phyloP scores from a whole-genome alignment of 2,888 invertebrate species.

The Mermis nigrescens region DNA sequence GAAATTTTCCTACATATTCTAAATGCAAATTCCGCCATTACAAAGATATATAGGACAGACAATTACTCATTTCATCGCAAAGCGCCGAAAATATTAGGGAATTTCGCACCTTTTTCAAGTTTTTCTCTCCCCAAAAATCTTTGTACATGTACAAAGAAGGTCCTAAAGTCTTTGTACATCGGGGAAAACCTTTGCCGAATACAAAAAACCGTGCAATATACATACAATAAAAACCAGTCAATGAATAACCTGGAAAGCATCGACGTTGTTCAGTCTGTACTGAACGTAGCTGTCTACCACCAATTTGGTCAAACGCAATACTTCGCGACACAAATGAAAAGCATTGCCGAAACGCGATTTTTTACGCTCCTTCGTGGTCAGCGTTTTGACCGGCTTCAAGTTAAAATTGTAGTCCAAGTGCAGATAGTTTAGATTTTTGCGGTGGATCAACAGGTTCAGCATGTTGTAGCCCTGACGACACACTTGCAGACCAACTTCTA shows the following conservation, averaged over 20 bases:
- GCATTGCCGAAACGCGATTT: constrained; percentile 63
- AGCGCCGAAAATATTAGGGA: too few relatives aligned
- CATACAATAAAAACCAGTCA: too few relatives aligned
- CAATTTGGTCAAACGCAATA: constrained; percentile 85
- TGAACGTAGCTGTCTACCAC: constrained; percentile 98
- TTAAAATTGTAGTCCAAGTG: constrained; percentile 99
- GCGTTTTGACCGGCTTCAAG: constrained; percentile 92
- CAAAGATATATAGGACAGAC: too few relatives aligned
- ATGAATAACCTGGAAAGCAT: constrained; percentile 64
- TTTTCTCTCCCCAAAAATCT: too few relatives aligned
- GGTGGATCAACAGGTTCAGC: constrained; percentile 91
- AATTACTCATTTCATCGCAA: too few relatives aligned
- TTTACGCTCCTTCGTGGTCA: constrained; percentile 97
- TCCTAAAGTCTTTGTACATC: too few relatives aligned
- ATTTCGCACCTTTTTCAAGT: too few relatives aligned
- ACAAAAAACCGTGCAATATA: too few relatives aligned
- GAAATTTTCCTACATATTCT: too few relatives aligned
- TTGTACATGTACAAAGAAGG: too few relatives aligned
- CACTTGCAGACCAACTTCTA: constrained; percentile 88
- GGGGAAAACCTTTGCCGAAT: too few relatives aligned
- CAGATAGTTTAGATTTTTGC: constrained; percentile 95
- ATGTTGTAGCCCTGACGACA: constrained; percentile 99
- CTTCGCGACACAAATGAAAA: constrained; percentile 96
- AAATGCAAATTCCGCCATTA: too few relatives aligned
- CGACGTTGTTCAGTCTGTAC: constrained; percentile 94